These are phyloP conservation scores for Prinia subflava DNA, from an alignment of 2,113 vertebrate genomes.

Conservation along the genomic window DNA sequence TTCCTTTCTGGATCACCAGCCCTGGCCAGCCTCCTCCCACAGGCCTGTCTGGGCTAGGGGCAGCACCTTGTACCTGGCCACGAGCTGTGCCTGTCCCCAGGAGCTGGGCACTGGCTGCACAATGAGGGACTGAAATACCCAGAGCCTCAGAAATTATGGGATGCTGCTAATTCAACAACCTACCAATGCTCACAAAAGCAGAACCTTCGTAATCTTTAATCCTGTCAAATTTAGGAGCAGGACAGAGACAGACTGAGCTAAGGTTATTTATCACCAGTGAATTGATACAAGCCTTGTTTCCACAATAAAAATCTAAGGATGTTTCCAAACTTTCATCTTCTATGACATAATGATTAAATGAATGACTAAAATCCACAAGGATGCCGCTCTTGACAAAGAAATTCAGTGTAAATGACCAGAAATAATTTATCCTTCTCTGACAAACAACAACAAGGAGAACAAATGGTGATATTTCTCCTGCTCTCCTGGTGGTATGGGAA, in stretches of 20 bases:
- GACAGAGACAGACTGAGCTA: background rate
- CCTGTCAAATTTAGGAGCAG: background rate
- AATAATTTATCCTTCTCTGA: background rate
- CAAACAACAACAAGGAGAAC: background rate
- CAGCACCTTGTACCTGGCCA: background rate
- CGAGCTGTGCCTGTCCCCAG: background rate
- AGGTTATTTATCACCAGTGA: background rate
- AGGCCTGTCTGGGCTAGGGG: background rate
- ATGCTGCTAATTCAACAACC: background rate
- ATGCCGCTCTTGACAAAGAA: background rate
- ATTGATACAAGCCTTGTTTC: background rate
- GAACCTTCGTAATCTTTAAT: background rate
- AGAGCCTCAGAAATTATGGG: accelerated
- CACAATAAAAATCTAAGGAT: background rate
- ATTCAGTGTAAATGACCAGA: background rate
- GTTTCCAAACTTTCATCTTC: background rate
- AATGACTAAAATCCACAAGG: background rate
- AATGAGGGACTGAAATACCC: background rate
- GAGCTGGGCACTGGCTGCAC: background rate
- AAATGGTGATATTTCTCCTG: background rate
- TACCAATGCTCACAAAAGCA: background rate
- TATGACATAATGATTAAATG: background rate
- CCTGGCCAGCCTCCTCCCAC: background rate
- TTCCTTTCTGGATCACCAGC: background rate
- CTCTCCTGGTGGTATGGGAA: background rate